Base-by-base conservation (phyloP, 2,113 vertebrate species). In the Salvelinus sp. region DNA sequence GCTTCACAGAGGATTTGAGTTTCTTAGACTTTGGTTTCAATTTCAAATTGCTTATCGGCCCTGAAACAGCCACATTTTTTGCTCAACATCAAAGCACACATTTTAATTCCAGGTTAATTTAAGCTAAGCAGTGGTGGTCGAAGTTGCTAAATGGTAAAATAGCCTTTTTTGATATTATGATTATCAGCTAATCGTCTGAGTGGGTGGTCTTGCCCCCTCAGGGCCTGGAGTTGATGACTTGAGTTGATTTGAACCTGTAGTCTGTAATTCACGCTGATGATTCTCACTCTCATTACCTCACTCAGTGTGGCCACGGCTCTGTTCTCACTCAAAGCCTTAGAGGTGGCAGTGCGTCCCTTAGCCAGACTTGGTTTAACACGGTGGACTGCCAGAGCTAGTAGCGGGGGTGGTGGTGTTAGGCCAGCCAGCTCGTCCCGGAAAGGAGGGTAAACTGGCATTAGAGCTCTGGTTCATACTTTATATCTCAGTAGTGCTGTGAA, bases 101-200 rank as follows among this genome's bases (percentile, higher is more conserved):
- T 64, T 73, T 79, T 75, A 72, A 81, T 83, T 74, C 76, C 18
- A 18, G 78, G 71, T 76, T 85, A 73, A 84, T 80, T 54, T 58
- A 48, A 27, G 62, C 62, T 25, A 2, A 25, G 71, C 74, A 77
- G 64, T 60, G 47, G 64, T 48, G 18, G 38, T 25, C n/a, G 20
- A 14, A 16, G 23, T 47, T n/a, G 12, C 1, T 9, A 63, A 22
- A 12, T 44, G 27, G 14, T 76, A 73, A 76, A 28, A 23, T 6
- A 1, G 13, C 64, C 6, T 30, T 6, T 13, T 25, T 66, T 14
- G 64, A 16, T 14, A 22, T 30, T 28, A 0, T 25, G 25, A 30
- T 28, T 30, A 14, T 66, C 64, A 27, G 1, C 25, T n/a, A 30
- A 6, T 66, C 3, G 12, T 30, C 13, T 12, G 23, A 65, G 23